Evolutionary conservation across 1,140 invertebrate genomes (phyloP).

Genomic region (Plectus sambesii): DNA sequence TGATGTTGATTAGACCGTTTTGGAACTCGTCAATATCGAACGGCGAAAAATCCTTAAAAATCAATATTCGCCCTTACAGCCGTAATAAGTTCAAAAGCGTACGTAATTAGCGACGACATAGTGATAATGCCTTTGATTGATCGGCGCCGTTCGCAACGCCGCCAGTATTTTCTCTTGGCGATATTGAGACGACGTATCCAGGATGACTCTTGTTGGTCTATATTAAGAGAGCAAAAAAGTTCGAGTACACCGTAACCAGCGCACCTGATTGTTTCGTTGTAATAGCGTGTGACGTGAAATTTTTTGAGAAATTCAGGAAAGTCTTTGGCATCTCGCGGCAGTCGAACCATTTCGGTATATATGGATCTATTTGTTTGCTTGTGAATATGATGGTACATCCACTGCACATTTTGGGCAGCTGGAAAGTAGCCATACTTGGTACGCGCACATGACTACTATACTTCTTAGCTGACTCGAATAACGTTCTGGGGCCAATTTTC

Average conservation of each 20-base stretch:
- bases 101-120: conserved; percentile 40
- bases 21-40: conserved; percentile 47
- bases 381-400: conserved; percentile 29
- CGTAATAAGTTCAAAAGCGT: conserved; percentile 6
- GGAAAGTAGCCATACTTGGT: too few relatives aligned
- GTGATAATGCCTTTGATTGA: conserved; percentile 42
- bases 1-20: conserved; percentile 49
- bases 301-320: conserved; percentile 35
- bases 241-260: too few relatives aligned
- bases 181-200: conserved; percentile 25
- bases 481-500: too few relatives aligned
- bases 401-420: conserved; percentile 34
- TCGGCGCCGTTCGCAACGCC: conserved; percentile 41
- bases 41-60: conserved; percentile 40
- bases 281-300: conserved; percentile 32
- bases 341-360: conserved; percentile 32
- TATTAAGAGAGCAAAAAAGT: too few relatives aligned
- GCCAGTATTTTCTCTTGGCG: conserved; percentile 39
- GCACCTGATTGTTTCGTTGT: conserved; percentile 10
- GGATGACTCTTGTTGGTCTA: conserved; percentile 22
- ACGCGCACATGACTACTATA: too few relatives aligned
- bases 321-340: conserved; percentile 31
- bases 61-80: neutral
- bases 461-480: too few relatives aligned
- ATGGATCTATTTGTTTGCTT: conserved; percentile 31